These are phyloP conservation scores for Uromys caudimaculatus DNA, from an alignment of 2,797 vertebrate species.

Conservation along the genomic window DNA sequence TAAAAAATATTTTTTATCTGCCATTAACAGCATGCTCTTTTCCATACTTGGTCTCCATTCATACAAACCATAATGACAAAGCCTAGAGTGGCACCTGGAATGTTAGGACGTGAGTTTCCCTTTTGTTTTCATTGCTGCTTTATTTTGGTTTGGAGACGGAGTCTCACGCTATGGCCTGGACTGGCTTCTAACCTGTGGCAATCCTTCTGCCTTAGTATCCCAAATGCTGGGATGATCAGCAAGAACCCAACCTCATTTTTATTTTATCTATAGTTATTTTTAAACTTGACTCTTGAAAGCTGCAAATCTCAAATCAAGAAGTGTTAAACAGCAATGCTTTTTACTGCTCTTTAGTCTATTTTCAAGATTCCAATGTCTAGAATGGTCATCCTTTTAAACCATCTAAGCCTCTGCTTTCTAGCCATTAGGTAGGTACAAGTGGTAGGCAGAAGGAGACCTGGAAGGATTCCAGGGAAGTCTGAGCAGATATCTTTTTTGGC, in stretches of 20 bases:
- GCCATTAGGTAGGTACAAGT: not conserved
- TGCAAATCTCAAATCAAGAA: not conserved
- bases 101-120: not conserved
- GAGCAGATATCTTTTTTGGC: not conserved
- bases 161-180: not conserved
- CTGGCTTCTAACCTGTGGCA: not conserved
- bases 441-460: not conserved
- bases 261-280: not conserved
- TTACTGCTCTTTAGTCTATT: not conserved
- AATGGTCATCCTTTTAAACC: slow-evolving; percentile 8
- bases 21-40: slow-evolving; percentile 7
- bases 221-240: not conserved
- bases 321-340: not conserved
- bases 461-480: not conserved
- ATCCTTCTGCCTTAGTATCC: not conserved
- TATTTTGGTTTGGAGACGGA: not conserved
- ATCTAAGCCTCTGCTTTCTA: not conserved
- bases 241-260: not conserved
- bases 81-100: not conserved
- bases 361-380: slow-evolving; percentile 3
- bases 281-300: not conserved
- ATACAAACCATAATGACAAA: slow-evolving; percentile 24
- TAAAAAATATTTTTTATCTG: slow-evolving; percentile 58
- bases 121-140: slow-evolving; percentile 17
- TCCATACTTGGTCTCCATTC: not conserved